Base-by-base conservation (phyloP, 2,888 invertebrate species). In the Ichneumon xanthorius region DNA sequence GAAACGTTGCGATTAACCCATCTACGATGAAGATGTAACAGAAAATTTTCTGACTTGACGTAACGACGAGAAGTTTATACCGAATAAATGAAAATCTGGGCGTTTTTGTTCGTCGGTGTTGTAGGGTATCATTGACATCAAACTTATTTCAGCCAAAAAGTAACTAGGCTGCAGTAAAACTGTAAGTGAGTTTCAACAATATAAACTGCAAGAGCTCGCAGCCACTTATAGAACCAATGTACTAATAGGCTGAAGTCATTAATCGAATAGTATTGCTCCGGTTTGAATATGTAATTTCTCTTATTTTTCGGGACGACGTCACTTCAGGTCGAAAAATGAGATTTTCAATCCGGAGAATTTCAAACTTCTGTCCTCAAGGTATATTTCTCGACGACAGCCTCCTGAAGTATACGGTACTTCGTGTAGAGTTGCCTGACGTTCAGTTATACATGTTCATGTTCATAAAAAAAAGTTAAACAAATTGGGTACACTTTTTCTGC, bases 41-140 rank as follows among this genome's bases (percentile, higher is more conserved):
- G 75, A 84, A 84, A 86, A 86, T 70, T 86, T 83, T 75, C 50
- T 7, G 63, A 72, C 61, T 50, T 26, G 50, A 50, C 70, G 50
- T 50, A 33, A 55, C 80, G 63, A 40, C 80, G 80, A 78, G 84
- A 86, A 78, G 81, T 58, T 48, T 16, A 33, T 11, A 50, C 9
- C 26, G 45, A 82, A 84, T 63, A 84, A 61, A 86, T 71, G 80
- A 80, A 58, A 30, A 40, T 82, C 85, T 40, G 4, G 14, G 26
- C 22, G 45, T 16, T 6, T 70, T 70, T 53, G 4, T 26, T 58
- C 7, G 1, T 26, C 22, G 19, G n/a, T 11, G 4, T 7, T 9
- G 55, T 19, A 22, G 55, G 22, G 22, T 22, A 55, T 9, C 3
- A 55, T 55, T 2, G 3, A 55, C 19, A 9, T 19, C 11, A 11